Conservation (phyloP, 2,113 vertebrate species). For the Mesitornis unicolor region DNA sequence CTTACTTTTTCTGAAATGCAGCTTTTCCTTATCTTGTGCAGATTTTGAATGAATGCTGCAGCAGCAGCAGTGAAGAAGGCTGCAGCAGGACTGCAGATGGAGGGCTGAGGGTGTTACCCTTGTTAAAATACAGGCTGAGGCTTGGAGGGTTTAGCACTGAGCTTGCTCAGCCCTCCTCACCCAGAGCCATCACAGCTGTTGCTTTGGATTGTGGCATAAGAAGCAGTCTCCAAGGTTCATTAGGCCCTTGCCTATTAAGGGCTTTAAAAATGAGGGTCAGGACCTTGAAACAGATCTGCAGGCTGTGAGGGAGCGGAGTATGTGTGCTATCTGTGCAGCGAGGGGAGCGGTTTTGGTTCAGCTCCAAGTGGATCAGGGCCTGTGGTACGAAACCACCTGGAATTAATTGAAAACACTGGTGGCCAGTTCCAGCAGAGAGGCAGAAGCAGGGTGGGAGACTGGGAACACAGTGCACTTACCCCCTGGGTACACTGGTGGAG, state of each 20-base stretch:
- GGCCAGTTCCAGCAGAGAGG: not conserved
- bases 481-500: not conserved
- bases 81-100: not conserved
- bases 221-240: conserved; percentile 36
- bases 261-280: conserved; percentile 44
- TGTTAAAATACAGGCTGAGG: not conserved
- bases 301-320: not conserved
- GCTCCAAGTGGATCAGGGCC: not conserved
- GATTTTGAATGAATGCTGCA: not conserved
- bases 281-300: conserved; percentile 57
- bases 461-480: not conserved
- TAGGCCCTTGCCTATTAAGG: conserved; percentile 32
- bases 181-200: conserved; percentile 20
- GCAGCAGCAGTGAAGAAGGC: not conserved
- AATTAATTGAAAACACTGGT: not conserved
- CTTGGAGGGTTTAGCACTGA: not conserved
- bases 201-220: not conserved
- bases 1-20: not conserved
- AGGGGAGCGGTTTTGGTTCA: not conserved
- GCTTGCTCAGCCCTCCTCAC: not conserved
- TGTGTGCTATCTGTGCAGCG: not conserved
- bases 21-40: not conserved
- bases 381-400: conserved; percentile 8
- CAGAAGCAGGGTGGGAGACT: not conserved
- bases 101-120: not conserved